Percentiles rank a stretch among this genome's conserved stretches.
Conservation (phyloP, 2,888 invertebrate species). For the Ecliptopera silaceata region DNA sequence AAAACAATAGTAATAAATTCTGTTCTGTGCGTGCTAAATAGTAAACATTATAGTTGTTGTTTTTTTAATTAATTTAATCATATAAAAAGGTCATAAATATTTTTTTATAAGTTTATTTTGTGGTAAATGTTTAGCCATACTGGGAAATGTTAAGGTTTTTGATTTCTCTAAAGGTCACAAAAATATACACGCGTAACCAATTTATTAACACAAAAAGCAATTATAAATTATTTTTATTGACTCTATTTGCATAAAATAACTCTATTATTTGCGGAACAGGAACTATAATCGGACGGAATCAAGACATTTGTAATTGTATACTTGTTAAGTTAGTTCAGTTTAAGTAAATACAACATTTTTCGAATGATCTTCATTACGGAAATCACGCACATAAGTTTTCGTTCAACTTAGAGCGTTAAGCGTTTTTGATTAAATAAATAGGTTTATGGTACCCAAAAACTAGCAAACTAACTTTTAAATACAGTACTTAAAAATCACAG, state of each 20-base stretch:
- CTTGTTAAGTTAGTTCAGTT: slow-evolving; percentile 52
- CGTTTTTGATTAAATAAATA: background rate
- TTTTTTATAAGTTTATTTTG: no score
- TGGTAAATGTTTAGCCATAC: background rate
- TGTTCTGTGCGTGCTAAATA: no score
- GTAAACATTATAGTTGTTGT: no score
- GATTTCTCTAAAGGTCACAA: background rate
- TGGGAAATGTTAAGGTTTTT: background rate
- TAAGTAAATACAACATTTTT: slow-evolving; percentile 60
- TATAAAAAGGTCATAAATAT: no score
- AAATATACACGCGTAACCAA: slow-evolving; percentile 2
- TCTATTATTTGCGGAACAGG: slow-evolving; percentile 16
- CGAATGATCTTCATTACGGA: slow-evolving; percentile 60
- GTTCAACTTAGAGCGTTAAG: background rate
- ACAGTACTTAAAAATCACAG: no score
- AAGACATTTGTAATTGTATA: slow-evolving; percentile 49
- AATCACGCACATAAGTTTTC: slow-evolving; percentile 51
- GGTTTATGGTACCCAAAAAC: no score
- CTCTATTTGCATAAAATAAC: slow-evolving; percentile 23
- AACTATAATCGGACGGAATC: slow-evolving; percentile 44
- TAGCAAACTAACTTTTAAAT: no score
- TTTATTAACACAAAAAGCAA: slow-evolving; percentile 9
- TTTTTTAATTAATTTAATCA: no score
- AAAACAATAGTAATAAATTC: no score
- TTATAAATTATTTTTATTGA: slow-evolving; percentile 20